Base-by-base conservation (phyloP, 2,113 vertebrate species). In the Alexandromys fortis region DNA sequence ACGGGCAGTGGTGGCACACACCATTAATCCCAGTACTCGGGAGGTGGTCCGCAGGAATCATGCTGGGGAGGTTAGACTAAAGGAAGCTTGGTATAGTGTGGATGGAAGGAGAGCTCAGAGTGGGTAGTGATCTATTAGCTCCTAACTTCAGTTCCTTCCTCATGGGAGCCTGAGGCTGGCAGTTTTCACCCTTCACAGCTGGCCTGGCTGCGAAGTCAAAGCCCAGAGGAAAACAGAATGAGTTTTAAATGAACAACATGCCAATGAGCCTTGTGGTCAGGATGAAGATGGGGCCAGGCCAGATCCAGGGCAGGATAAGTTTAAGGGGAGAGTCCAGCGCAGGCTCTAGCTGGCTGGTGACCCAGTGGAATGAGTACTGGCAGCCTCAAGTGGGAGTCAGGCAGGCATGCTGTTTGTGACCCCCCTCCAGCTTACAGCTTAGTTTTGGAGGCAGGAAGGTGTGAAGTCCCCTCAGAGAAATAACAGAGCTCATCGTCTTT, bases 231-330 rank as follows among this genome's bases (percentile, higher is more conserved):
- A 70, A 78, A 38, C 24, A 68, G 83, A 81, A n/a, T 35, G 42
- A 17, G 47, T 86, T 78, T 90, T 33, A 92, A 38, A 52, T 85
- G 67, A 97, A 45, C n/a, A 73, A n/a, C 47, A 73, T 47, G 35
- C 85, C 73, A 42, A 26, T 68, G 38, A 85, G 22, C 33, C 86
- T 85, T 13, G 30, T 76, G 45, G 63, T 78, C 47, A 75, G 88
- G 52, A n/a, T 42, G 65, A 77, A 87, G 26, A 12, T 67, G 47
- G 78, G 52, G 21, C 61, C 76, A 93, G 61, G 21, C 52, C 76
- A 93, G 61, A 16, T 26, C 12, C n/a, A 68, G 45, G 33, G n/a
- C 38, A 79, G 55, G 47, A 45, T 52, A 30, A 8, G 38, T 30
- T 68, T 30, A 88, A 91, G 58, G 79, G 85, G 47, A 58, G 86